Base-by-base conservation (phyloP, 2,797 vertebrate genomes). In the Sebastes diaconus region DNA sequence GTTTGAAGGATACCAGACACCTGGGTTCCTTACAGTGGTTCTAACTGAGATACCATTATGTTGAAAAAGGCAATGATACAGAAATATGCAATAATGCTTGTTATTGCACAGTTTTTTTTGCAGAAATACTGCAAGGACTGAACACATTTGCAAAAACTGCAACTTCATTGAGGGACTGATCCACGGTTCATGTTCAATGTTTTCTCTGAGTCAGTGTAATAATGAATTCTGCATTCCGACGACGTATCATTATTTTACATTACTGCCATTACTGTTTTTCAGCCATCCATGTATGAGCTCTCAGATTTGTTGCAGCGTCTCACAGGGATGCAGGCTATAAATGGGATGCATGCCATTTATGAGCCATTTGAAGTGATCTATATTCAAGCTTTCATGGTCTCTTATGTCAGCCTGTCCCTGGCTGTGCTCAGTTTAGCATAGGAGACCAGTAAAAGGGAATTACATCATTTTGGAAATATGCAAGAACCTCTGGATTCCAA, bases 401-500 rank as follows among this genome's bases (percentile, higher is more conserved):
- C 64, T 57, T 59, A 65, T 83, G 79, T 78, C 70, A 75, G 61
- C 30, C 68, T 60, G 55, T 77, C 66, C 72, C 80, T 63, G 63
- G 46, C 79, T 84, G 30, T n/a, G 77, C 86, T 75, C 54, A 50
- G 71, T 68, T 90, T 65, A 60, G 75, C 68, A 81, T 46, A 36
- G 34, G 52, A 81, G 68, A 73, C 67, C 58, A 76, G 58, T 85
- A 64, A 68, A 73, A 73, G 58, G 67, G 80, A 92, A 88, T 86
- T 77, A 89, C 80, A 89, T 81, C 67, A 73, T 87, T 90, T 88
- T 75, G 57, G 80, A 88, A 85, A 75, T 70, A 81, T 84, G 75
- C 46, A 79, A 68, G 68, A 67, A 76, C 79, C 66, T 70, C 39
- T 75, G 73, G 81, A 87, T 90, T 91, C 81, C 81, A 55, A 77